Evolutionary conservation across 2,113 vertebrate species (phyloP).

Genomic region (Sapayoa aenigma): DNA sequence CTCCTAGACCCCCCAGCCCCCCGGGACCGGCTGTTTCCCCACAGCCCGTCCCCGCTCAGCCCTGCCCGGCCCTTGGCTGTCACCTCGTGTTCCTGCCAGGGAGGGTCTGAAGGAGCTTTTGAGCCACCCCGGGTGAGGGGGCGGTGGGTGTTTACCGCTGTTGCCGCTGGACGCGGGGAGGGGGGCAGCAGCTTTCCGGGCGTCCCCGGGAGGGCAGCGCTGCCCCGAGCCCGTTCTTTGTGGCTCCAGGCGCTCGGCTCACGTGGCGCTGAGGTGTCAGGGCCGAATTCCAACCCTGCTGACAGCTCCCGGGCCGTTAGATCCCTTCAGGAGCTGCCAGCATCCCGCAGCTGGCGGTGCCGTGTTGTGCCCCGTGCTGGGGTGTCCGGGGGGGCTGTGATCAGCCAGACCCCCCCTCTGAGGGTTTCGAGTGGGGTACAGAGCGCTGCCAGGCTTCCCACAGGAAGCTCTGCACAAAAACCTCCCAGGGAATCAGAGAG

Average conservation of each 20-base stretch:
- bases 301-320: background rate
- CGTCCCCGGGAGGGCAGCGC: background rate
- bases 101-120: too few species aligned
- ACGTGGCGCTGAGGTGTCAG: background rate
- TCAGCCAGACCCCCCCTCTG: background rate
- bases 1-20: too few species aligned
- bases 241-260: background rate
- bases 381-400: rapidly evolving
- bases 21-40: background rate
- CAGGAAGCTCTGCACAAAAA: background rate
- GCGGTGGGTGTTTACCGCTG: too few species aligned
- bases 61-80: too few species aligned
- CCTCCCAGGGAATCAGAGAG: background rate
- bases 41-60: background rate
- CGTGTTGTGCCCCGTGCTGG: too few species aligned
- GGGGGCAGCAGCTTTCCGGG: too few species aligned
- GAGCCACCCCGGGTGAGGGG: too few species aligned
- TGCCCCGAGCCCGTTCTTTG: background rate
- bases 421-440: background rate
- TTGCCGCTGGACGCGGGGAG: too few species aligned
- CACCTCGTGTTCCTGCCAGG: too few species aligned
- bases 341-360: background rate
- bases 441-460: background rate
- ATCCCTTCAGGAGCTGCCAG: background rate
- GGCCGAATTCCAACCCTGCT: rapidly evolving